Evolutionary conservation across 1,140 invertebrate genomes (phyloP).

Genomic region (Drosophila chauvacae): DNA sequence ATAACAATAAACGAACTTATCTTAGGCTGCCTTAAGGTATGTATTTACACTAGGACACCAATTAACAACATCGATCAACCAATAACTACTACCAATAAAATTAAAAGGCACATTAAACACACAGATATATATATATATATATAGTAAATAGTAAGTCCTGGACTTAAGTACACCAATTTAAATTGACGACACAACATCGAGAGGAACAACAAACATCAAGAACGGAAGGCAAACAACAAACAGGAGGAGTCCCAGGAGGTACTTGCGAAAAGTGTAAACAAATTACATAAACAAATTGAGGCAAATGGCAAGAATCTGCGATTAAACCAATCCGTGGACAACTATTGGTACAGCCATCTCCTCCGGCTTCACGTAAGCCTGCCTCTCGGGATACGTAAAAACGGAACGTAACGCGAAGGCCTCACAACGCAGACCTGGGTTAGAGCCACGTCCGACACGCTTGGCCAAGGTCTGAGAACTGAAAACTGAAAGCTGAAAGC

Average conservation of each 20-base stretch:
- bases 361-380: conserved; percentile 25
- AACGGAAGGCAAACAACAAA: conserved; percentile 48
- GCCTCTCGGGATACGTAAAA: conserved; percentile 29
- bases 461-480: conserved; percentile 81
- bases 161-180: conserved; percentile 69
- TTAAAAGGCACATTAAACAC: conserved; percentile 13
- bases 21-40: conserved; percentile 22
- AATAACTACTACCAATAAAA: conserved; percentile 33
- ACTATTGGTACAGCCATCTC: conserved; percentile 60
- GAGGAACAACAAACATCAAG: conserved; percentile 42
- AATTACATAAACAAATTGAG: conserved; percentile 78
- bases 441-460: conserved; percentile 69
- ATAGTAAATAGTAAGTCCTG: conserved; percentile 2
- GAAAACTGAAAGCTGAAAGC: conserved; percentile 69
- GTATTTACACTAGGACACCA: conserved; percentile 37
- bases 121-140: conserved; percentile 14
- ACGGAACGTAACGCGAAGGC: conserved; percentile 55
- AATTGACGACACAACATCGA: conserved; percentile 61
- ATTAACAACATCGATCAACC: conserved; percentile 58
- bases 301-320: conserved; percentile 35
- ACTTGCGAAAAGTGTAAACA: conserved; percentile 57
- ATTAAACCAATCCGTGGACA: conserved; percentile 46
- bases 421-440: conserved; percentile 19
- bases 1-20: conserved; percentile 19
- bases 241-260: conserved; percentile 26